phyloP scores from a whole-genome alignment of 2,113 vertebrate genomes.

The Elephantulus edwardii region DNA sequence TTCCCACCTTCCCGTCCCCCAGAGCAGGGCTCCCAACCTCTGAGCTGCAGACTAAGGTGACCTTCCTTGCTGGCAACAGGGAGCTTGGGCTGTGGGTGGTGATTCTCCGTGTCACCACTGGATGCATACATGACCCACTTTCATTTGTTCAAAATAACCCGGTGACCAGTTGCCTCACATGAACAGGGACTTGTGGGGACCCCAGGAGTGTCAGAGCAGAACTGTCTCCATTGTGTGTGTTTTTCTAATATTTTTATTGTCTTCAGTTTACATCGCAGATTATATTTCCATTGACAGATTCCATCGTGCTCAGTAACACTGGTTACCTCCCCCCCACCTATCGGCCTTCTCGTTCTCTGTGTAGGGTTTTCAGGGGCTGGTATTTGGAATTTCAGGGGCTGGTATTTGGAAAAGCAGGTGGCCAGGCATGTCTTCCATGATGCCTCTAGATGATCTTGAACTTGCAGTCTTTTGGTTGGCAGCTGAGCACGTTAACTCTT shows the following conservation, averaged over 20 bases:
- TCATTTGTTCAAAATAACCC: background rate
- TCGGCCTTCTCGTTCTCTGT: background rate
- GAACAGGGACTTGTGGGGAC: background rate
- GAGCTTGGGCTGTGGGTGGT: background rate
- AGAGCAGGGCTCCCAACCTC: too few relatives aligned
- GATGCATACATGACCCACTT: background rate
- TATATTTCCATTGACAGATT: background rate
- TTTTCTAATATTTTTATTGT: background rate
- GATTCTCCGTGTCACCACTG: background rate
- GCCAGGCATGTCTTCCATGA: background rate
- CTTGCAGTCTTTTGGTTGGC: background rate
- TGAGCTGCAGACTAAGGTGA: too few relatives aligned
- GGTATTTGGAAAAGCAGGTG: background rate
- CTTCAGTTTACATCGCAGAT: background rate
- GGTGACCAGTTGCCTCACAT: background rate
- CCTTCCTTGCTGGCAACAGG: background rate
- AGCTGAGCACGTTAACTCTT: background rate
- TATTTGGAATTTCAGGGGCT: background rate
- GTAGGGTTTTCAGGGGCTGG: background rate
- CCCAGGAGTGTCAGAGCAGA: background rate
- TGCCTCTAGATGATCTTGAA: background rate
- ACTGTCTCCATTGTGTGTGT: background rate
- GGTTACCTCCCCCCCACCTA: background rate
- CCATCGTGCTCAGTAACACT: background rate
- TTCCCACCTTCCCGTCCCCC: too few relatives aligned